These are phyloP conservation scores for Microdon myrmicae DNA, from an alignment of 2,888 invertebrate genomes.

Conservation along the genomic window DNA sequence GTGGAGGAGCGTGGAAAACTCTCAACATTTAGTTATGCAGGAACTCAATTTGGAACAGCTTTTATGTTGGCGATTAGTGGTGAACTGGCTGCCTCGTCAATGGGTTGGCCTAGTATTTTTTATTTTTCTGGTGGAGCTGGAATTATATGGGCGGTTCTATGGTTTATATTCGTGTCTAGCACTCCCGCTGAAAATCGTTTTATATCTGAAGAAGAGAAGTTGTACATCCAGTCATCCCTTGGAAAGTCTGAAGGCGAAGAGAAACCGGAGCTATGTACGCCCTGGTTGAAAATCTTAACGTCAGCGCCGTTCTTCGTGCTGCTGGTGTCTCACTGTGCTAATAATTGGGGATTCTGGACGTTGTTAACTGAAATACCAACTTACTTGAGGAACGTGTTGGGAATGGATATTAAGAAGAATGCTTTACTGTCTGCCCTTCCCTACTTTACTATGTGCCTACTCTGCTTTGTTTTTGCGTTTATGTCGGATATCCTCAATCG, in stretches of 20 bases:
- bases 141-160: conserved; percentile 72
- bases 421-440: conserved; percentile 77
- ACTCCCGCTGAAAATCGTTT: conserved; percentile 72
- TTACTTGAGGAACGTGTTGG: conserved; percentile 79
- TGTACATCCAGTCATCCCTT: conserved; percentile 71
- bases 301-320: conserved; percentile 82
- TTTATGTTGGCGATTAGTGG: conserved; percentile 81
- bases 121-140: conserved; percentile 77
- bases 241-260: conserved; percentile 54
- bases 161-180: conserved; percentile 73
- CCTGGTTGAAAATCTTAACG: conserved; percentile 79
- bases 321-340: conserved; percentile 76
- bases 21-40: conserved; percentile 76
- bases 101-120: conserved; percentile 84
- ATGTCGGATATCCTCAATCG: conserved; percentile 70
- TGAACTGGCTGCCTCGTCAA: conserved; percentile 72
- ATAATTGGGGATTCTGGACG: conserved; percentile 85
- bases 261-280: conserved; percentile 68
- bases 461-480: conserved; percentile 77
- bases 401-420: conserved; percentile 78
- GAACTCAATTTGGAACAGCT: conserved; percentile 83
- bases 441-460: conserved; percentile 77
- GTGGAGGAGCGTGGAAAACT: conserved; percentile 74
- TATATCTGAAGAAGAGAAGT: conserved; percentile 73
- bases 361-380: conserved; percentile 83